Evolutionary conservation across 2,113 vertebrate genomes (phyloP).

Genomic region (Butastur rufipennis): DNA sequence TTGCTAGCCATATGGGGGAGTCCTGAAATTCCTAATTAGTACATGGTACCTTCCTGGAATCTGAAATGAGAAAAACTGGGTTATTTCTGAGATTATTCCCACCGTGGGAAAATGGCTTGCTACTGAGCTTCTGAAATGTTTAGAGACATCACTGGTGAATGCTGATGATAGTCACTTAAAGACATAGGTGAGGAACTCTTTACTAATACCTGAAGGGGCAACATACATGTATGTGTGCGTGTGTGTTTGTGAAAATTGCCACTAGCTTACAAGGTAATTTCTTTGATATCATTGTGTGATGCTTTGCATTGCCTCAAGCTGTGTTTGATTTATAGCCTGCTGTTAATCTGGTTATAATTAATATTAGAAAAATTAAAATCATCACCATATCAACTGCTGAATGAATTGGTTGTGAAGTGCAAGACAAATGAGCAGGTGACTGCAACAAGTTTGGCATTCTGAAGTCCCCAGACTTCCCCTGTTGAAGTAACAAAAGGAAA

Average conservation of each 20-base stretch:
- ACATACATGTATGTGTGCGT: rapidly evolving
- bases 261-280: neutral
- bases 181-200: neutral
- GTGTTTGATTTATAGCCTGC: neutral
- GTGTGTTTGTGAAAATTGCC: neutral
- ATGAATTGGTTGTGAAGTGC: neutral
- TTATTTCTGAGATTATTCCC: neutral
- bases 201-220: neutral
- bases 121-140: neutral
- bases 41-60: neutral
- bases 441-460: neutral
- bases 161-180: neutral
- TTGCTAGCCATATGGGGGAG: neutral
- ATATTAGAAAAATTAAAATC: neutral
- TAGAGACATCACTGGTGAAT: neutral
- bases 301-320: neutral
- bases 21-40: neutral
- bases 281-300: neutral
- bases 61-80: neutral
- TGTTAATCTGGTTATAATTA: neutral
- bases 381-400: neutral
- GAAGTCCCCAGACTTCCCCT: neutral
- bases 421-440: neutral
- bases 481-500: neutral
- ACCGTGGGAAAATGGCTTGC: neutral